Conservation (phyloP, 2,797 vertebrate species). For the Loris lydekkerianus region DNA sequence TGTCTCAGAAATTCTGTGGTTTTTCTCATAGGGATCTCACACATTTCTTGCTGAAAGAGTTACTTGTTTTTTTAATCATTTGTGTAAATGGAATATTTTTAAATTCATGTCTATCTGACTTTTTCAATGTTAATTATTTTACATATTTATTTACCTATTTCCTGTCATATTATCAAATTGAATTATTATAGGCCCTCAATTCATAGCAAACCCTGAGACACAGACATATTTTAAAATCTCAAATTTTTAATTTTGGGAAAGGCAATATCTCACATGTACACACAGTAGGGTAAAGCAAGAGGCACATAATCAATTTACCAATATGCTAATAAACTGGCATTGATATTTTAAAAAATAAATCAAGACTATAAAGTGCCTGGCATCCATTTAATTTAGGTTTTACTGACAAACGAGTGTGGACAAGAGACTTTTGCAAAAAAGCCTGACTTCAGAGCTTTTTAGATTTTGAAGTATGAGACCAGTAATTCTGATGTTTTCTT, state of each 20-base stretch:
- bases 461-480: neutral
- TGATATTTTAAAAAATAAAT: neutral
- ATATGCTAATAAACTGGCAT: neutral
- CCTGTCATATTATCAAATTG: neutral
- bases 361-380: neutral
- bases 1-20: neutral
- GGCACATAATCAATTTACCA: neutral
- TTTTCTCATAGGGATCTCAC: neutral
- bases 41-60: neutral
- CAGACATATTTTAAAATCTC: neutral
- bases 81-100: neutral
- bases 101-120: neutral
- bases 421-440: neutral
- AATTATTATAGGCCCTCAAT: neutral
- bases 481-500: neutral
- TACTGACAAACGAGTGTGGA: neutral
- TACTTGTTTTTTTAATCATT: neutral
- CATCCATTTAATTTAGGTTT: neutral
- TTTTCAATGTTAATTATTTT: neutral
- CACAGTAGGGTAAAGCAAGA: neutral
- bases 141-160: neutral
- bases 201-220: neutral
- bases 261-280: neutral
- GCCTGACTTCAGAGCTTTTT: neutral
- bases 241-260: neutral